phyloP scores from a whole-genome alignment of 2,113 vertebrate genomes.

The Lycocorax pyrrhopterus region DNA sequence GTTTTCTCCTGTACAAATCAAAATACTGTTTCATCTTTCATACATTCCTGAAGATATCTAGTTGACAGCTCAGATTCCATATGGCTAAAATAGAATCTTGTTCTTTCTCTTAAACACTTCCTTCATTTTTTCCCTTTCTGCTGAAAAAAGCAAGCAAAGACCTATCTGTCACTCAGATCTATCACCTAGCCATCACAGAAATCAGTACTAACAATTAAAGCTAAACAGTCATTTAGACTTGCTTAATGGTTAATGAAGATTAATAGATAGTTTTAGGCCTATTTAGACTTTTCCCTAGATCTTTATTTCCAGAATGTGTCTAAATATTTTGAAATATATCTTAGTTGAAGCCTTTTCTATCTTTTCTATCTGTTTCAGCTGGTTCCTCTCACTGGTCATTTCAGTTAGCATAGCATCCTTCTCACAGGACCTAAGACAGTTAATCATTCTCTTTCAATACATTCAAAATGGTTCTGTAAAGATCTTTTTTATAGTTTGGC shows the following conservation, averaged over 20 bases:
- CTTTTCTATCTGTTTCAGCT: neutral
- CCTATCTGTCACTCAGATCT: neutral
- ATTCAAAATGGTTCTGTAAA: neutral
- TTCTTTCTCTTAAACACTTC: neutral
- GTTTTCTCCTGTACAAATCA: neutral
- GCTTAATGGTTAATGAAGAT: neutral
- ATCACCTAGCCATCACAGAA: neutral
- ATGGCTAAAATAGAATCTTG: neutral
- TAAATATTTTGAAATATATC: neutral
- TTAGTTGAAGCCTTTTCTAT: neutral
- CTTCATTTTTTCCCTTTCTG: neutral
- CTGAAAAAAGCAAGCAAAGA: neutral
- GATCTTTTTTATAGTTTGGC: neutral
- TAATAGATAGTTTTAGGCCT: neutral
- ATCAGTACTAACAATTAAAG: neutral
- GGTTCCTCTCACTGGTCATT: neutral
- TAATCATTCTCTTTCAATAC: neutral
- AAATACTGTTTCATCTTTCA: neutral
- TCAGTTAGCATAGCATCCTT: neutral
- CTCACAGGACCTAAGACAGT: neutral
- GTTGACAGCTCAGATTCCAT: neutral
- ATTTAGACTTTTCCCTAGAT: neutral
- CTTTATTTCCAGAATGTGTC: neutral
- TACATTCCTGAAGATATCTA: neutral
- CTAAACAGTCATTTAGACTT: neutral